These are phyloP conservation scores for Babylonia areolata DNA, from an alignment of 1,140 invertebrate species.

Conservation along the genomic window DNA sequence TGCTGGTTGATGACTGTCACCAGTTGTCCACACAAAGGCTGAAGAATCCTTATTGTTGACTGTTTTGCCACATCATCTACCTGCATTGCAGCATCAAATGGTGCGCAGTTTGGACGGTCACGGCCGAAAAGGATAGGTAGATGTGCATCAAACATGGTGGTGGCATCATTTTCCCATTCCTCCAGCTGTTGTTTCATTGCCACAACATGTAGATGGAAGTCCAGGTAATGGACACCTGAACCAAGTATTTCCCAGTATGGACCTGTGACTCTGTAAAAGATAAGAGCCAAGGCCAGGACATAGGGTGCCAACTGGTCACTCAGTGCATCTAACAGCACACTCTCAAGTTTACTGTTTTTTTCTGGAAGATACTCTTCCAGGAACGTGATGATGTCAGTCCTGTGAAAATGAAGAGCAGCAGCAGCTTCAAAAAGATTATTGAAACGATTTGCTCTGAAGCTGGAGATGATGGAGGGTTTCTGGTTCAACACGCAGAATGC, in stretches of 20 bases:
- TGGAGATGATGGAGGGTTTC: too few species aligned
- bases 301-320: neutral
- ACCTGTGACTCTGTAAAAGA: neutral
- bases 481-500: too few species aligned
- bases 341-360: constrained; percentile 7
- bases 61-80: neutral
- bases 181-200: neutral
- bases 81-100: neutral
- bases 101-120: neutral
- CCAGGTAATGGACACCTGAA: neutral
- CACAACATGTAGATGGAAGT: neutral
- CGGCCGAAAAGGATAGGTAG: neutral
- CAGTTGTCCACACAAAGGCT: neutral
- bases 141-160: neutral
- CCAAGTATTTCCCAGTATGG: neutral
- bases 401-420: too few species aligned
- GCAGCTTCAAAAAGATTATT: too few species aligned
- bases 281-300: neutral
- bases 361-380: too few species aligned
- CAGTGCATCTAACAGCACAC: neutral
- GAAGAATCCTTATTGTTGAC: neutral
- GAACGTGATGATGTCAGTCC: too few species aligned
- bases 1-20: neutral
- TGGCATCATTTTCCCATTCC: neutral
- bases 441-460: too few species aligned